A percentile compares a stretch with the other conserved stretches of the same genome.
Conservation (phyloP, 2,888 invertebrate species). For the Euzophera pinguis region DNA sequence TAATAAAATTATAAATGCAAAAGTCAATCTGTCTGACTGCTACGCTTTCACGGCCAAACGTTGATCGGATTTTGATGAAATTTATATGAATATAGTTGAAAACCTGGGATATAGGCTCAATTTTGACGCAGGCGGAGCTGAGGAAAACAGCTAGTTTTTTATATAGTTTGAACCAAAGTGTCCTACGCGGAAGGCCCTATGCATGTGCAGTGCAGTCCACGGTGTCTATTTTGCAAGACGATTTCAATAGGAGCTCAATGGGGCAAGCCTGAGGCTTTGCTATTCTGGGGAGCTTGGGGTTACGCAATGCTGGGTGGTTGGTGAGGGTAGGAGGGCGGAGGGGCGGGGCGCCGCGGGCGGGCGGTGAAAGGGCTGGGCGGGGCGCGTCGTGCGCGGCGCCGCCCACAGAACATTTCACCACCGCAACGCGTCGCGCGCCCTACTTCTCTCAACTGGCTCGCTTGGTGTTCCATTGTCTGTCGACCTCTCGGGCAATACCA, state of each 20-base stretch:
- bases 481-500: constrained; percentile 63
- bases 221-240: constrained; percentile 45
- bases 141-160: too few relatives aligned
- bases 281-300: constrained; percentile 56
- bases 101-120: too few relatives aligned
- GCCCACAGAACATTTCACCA: constrained; percentile 74
- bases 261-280: constrained; percentile 58
- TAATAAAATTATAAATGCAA: too few relatives aligned
- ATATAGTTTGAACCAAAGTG: constrained; percentile 8
- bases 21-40: too few relatives aligned
- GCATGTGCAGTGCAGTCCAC: constrained; percentile 15
- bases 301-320: constrained; percentile 65
- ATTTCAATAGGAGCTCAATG: constrained; percentile 54
- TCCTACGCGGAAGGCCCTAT: constrained; percentile 15
- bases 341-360: constrained; percentile 65
- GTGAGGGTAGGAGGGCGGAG: constrained; percentile 50
- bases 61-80: too few relatives aligned
- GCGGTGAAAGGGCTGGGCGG: constrained; percentile 76
- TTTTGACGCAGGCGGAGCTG: too few relatives aligned
- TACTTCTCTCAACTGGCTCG: constrained; percentile 69
- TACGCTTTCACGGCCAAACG: too few relatives aligned
- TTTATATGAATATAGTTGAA: too few relatives aligned
- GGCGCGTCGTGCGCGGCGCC: constrained; percentile 70
- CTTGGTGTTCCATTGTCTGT: constrained; percentile 73
- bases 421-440: constrained; percentile 49